Evolutionary conservation across 1,140 invertebrate species (phyloP).

Genomic region (Hyles euphorbiae): DNA sequence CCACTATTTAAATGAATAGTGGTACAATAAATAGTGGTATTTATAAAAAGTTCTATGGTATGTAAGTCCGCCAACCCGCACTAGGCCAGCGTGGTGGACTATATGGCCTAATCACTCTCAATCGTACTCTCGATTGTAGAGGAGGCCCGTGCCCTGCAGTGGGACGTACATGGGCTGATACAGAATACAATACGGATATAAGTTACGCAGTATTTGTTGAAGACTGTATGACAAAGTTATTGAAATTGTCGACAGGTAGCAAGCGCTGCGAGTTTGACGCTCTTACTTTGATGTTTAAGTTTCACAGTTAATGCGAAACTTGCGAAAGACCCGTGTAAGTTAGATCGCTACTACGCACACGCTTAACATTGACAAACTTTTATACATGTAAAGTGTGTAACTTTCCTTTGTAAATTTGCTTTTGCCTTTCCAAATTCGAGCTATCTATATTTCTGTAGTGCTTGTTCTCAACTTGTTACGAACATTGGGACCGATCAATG

Average conservation of each 20-base stretch:
- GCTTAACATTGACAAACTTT: slow-evolving; percentile 19
- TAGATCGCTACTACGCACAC: slow-evolving; percentile 16
- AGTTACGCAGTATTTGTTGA: slow-evolving; percentile 20
- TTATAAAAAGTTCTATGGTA: too few relatives aligned
- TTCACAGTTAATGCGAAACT: slow-evolving; percentile 28
- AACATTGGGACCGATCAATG: neutral
- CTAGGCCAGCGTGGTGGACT: too few relatives aligned
- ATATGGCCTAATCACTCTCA: too few relatives aligned
- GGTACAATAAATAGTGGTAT: too few relatives aligned
- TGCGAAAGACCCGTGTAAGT: slow-evolving; percentile 24
- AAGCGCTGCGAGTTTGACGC: slow-evolving; percentile 20
- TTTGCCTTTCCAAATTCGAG: slow-evolving; percentile 1
- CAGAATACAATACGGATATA: too few relatives aligned
- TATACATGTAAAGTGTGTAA: slow-evolving; percentile 3
- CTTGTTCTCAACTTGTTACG: neutral
- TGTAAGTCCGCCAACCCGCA: too few relatives aligned
- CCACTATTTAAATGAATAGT: too few relatives aligned
- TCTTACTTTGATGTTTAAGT: slow-evolving; percentile 34
- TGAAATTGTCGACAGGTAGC: slow-evolving; percentile 35
- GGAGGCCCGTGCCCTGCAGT: too few relatives aligned
- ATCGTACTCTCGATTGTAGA: too few relatives aligned
- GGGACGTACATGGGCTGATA: too few relatives aligned
- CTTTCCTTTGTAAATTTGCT: slow-evolving; percentile 7
- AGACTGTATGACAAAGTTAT: slow-evolving; percentile 30
- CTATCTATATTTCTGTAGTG: neutral